Conservation (phyloP, 2,113 vertebrate species). For the Peromyscus polionotus region DNA sequence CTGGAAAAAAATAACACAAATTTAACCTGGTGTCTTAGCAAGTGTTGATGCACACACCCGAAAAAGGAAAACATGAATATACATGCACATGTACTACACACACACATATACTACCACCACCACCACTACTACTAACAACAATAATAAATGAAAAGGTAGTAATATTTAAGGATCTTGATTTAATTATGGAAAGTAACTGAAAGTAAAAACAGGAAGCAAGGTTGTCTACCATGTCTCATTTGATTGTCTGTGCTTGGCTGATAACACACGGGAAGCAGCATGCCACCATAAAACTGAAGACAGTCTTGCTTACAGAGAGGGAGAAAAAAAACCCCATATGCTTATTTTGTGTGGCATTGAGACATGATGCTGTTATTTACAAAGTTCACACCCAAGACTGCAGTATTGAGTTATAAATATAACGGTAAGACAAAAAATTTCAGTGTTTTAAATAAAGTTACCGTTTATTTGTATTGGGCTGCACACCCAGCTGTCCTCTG, state of each 20-base stretch:
- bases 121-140: background rate
- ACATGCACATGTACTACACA: background rate
- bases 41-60: constrained; percentile 14
- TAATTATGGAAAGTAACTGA: background rate
- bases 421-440: background rate
- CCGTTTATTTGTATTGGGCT: background rate
- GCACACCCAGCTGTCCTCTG: background rate
- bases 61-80: background rate
- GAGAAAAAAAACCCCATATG: background rate
- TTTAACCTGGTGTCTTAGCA: constrained; percentile 52
- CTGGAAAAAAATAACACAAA: background rate
- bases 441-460: background rate
- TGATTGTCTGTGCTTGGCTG: too few species aligned
- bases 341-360: background rate
- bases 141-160: background rate
- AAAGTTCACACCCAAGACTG: too few species aligned
- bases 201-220: background rate
- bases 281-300: background rate
- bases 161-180: background rate
- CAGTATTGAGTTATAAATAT: background rate
- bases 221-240: background rate
- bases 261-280: background rate
- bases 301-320: too few species aligned
- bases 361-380: background rate
- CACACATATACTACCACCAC: background rate